Conservation (phyloP, 2,888 invertebrate species). For the Lycocerus yunnanus region DNA sequence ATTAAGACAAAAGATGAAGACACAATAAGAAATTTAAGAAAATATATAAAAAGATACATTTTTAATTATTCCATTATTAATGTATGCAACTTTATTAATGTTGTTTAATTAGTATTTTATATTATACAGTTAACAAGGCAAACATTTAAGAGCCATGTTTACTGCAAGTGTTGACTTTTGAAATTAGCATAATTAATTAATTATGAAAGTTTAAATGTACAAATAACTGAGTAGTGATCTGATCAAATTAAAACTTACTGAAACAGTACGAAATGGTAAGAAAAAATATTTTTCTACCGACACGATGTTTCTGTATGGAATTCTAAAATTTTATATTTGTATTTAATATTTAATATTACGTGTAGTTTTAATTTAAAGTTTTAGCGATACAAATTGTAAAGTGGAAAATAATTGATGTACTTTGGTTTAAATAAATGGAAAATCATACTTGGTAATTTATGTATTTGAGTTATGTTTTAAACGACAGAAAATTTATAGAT, state of each 20-base stretch:
- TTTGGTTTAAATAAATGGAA: slow-evolving; percentile 5
- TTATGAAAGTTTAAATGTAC: background rate
- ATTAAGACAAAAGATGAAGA: background rate
- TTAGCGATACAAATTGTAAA: slow-evolving; percentile 7
- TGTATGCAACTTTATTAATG: too few species aligned
- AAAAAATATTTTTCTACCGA: too few species aligned
- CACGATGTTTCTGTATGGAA: too few species aligned
- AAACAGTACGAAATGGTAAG: too few species aligned
- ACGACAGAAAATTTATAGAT: slow-evolving; percentile 34
- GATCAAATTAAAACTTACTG: background rate
- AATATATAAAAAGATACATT: too few species aligned
- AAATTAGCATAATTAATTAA: background rate
- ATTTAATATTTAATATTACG: background rate
- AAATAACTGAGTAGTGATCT: too few species aligned
- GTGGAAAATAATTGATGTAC: slow-evolving; percentile 4
- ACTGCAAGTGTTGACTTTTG: background rate
- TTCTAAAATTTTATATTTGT: background rate
- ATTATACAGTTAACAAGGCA: background rate
- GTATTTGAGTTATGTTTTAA: slow-evolving; percentile 35
- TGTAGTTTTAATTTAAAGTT: background rate
- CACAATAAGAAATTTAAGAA: background rate
- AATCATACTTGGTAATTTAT: slow-evolving; percentile 30
- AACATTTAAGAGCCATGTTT: background rate
- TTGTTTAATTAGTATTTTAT: background rate
- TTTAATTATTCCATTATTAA: too few species aligned